Evolutionary conservation across 2,888 invertebrate species (phyloP).

Genomic region (Tortrix viridana): DNA sequence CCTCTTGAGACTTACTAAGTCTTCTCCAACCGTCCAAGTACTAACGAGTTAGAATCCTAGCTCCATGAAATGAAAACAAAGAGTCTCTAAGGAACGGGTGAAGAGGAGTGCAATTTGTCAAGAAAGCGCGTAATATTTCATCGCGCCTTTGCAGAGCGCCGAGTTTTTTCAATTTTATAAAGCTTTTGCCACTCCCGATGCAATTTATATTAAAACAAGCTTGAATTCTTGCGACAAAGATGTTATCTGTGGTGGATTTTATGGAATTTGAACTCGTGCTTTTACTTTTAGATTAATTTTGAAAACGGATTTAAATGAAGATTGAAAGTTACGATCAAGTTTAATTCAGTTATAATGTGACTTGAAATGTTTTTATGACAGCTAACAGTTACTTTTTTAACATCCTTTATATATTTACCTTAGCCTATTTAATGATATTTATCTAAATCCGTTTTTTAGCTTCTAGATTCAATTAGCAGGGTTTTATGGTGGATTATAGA

Average conservation of each 20-base stretch:
- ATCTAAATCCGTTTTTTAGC: too few species aligned
- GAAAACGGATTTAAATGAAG: not conserved
- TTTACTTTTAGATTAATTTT: not conserved
- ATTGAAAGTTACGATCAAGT: too few species aligned
- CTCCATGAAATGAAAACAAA: slow-evolving; percentile 30
- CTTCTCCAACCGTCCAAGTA: not conserved
- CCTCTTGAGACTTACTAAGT: too few species aligned
- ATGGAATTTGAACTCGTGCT: not conserved
- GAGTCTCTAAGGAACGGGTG: slow-evolving; percentile 11
- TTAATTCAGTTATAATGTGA: too few species aligned
- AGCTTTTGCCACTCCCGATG: slow-evolving; percentile 2
- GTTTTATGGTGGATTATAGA: too few species aligned
- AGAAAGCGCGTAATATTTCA: slow-evolving; percentile 29
- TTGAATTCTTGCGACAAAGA: not conserved
- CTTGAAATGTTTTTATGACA: too few species aligned
- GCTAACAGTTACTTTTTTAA: too few species aligned
- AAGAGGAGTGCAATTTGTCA: slow-evolving; percentile 26
- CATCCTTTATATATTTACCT: too few species aligned
- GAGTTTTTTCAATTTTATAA: slow-evolving; percentile 14
- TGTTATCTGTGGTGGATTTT: not conserved
- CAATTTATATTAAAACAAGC: not conserved
- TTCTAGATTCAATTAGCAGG: too few species aligned
- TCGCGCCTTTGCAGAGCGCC: slow-evolving; percentile 21
- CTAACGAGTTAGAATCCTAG: slow-evolving; percentile 7
- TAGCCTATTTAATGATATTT: too few species aligned